Base-by-base conservation (phyloP, 2,888 invertebrate genomes). In the Mythimna impura region DNA sequence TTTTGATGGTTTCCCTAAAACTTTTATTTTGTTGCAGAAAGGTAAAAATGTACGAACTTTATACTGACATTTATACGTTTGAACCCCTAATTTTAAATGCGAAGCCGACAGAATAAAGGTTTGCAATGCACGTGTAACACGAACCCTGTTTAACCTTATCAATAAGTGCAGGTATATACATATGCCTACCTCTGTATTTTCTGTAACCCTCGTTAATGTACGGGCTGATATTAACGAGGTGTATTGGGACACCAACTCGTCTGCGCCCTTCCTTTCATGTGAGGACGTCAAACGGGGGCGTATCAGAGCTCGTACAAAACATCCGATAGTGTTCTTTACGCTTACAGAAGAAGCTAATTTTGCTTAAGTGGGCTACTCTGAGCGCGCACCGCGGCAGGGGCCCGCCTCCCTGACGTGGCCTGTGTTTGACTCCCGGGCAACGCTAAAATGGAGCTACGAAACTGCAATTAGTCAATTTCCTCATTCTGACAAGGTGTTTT, bases 311-410 rank as follows among this genome's bases (percentile, higher is more conserved):
- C 81, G 91, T 89, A 94, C 92, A 94, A 94, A 94, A 94, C 96
- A 94, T 92, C 94, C 94, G 94, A 96, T 96, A 95, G 95, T 94
- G 94, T 95, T 95, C 95, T 95, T 95, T 94, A 90, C 93, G 91
- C 92, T 89, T 82, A 94, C 94, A 95, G 94, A 94, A 95, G 95
- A 92, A 96, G 96, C 96, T 96, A 96, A 96, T 96, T 95, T 96
- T 94, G 92, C 94, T 94, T 94, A 96, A 96, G 96, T 95, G 96
- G 95, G 95, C 95, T 95, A 95, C 95, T 95, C 92, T 82, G 86
- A 85, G 86, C 87, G 89, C 88, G 89, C 87, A 87, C 82, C 87
- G 87, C 85, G 88, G 88, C 89, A 88, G 88, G 92, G 92, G 92
- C 86, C 89, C 90, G 86, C 86, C 89, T 88, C 92, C 91, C 90